Percentiles rank a stretch among this genome's conserved stretches.
Evolutionary conservation across 2,888 invertebrate genomes (phyloP).

Genomic region (Onchidella celtica): DNA sequence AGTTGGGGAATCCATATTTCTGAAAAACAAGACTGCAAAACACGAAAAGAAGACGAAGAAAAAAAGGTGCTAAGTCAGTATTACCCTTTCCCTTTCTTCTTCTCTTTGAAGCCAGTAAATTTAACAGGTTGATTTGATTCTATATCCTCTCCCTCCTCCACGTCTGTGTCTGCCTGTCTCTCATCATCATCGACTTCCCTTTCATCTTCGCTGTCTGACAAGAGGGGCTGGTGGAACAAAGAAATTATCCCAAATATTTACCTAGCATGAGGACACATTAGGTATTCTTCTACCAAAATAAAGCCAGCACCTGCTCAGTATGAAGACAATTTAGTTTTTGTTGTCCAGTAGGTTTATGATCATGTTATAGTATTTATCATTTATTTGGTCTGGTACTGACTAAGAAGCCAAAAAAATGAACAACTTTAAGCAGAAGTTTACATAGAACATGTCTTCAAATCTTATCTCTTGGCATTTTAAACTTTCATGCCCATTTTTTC

Average conservation of each 20-base stretch:
- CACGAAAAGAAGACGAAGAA: not conserved
- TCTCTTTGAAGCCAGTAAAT: conserved; percentile 63
- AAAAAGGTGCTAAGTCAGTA: not conserved
- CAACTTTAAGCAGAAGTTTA: too few relatives aligned
- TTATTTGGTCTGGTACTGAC: too few relatives aligned
- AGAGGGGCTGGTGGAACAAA: conserved; percentile 55
- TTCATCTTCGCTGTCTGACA: conserved; percentile 71
- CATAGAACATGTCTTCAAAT: too few relatives aligned
- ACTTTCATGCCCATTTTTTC: too few relatives aligned
- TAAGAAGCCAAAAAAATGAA: too few relatives aligned
- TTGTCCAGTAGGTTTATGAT: too few relatives aligned
- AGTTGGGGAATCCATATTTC: not conserved
- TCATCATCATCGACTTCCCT: conserved; percentile 54
- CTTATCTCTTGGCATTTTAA: too few relatives aligned
- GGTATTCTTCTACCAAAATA: too few relatives aligned
- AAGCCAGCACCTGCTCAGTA: too few relatives aligned
- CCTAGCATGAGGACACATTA: conserved; percentile 4
- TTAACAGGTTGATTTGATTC: conserved; percentile 50
- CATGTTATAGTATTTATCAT: too few relatives aligned
- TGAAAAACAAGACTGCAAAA: not conserved
- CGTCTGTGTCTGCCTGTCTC: conserved; percentile 52
- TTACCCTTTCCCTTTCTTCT: conserved; percentile 46
- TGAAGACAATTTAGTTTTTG: too few relatives aligned
- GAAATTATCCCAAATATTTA: too few relatives aligned
- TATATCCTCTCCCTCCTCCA: conserved; percentile 81